Conservation (phyloP, 2,888 invertebrate genomes). For the Aphrophora alni region DNA sequence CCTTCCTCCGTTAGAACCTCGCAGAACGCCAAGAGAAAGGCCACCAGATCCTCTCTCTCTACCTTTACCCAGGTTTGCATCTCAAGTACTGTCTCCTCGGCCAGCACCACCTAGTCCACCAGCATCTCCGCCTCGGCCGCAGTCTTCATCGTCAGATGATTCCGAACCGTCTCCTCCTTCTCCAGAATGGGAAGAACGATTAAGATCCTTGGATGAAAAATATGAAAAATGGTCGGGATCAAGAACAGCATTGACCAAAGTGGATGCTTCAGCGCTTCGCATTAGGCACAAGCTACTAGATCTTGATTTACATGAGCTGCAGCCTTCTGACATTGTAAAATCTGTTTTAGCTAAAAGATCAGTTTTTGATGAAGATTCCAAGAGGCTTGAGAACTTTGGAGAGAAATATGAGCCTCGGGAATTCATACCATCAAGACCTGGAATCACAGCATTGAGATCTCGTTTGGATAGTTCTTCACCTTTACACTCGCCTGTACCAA, state of each 20-base stretch:
- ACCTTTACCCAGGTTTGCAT: constrained; percentile 88
- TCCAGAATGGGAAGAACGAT: constrained; percentile 84
- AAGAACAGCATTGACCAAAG: constrained; percentile 50
- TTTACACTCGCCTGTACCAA: constrained; percentile 47
- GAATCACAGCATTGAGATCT: constrained; percentile 42
- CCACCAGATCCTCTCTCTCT: constrained; percentile 75
- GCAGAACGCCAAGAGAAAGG: constrained; percentile 70
- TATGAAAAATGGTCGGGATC: constrained; percentile 87
- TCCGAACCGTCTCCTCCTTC: constrained; percentile 73
- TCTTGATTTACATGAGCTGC: constrained; percentile 78
- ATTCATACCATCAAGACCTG: constrained; percentile 57
- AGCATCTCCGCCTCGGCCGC: constrained; percentile 66
- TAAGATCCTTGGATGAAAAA: constrained; percentile 90
- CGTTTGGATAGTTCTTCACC: constrained; percentile 48
- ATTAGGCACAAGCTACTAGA: constrained; percentile 78
- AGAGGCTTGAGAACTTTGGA: constrained; percentile 85
- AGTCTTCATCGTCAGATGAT: constrained; percentile 78
- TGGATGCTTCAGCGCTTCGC: constrained; percentile 59
- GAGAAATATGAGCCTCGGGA: constrained; percentile 79
- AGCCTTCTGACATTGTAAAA: constrained; percentile 93
- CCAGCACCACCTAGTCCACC: constrained; percentile 65
- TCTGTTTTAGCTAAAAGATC: constrained; percentile 90
- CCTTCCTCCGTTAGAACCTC: constrained; percentile 75
- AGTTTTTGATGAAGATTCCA: constrained; percentile 95
- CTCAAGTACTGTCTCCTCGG: constrained; percentile 65